These are phyloP conservation scores for Alfaro cultratus DNA, from an alignment of 2,797 vertebrate genomes.

Conservation along the genomic window DNA sequence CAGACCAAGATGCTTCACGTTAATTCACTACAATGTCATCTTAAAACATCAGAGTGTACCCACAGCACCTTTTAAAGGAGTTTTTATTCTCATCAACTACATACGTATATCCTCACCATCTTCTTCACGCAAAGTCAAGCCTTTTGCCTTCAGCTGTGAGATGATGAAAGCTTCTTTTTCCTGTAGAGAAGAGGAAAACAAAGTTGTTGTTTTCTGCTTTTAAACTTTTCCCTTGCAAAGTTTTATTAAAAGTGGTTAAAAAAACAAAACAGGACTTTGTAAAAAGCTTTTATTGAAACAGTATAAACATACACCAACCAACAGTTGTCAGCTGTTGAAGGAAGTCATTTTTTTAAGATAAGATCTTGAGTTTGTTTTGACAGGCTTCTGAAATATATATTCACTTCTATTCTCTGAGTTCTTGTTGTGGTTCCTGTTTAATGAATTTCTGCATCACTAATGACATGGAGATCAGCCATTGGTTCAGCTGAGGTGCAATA, in stretches of 20 bases:
- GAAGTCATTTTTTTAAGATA: neutral
- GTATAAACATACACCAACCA: neutral
- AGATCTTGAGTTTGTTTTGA: neutral
- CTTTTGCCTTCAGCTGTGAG: slow-evolving; percentile 82
- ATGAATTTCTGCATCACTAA: no score
- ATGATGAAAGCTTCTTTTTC: slow-evolving; percentile 90
- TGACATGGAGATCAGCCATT: no score
- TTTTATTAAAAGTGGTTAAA: neutral
- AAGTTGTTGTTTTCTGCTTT: neutral
- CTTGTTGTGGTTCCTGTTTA: no score
- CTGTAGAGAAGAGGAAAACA: slow-evolving; percentile 67
- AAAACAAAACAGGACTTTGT: neutral
- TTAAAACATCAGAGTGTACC: neutral
- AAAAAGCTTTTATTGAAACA: neutral
- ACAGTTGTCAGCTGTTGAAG: neutral
- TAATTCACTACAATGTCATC: neutral
- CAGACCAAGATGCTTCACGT: neutral
- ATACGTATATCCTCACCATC: slow-evolving; percentile 83
- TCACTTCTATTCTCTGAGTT: neutral
- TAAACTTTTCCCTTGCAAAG: neutral
- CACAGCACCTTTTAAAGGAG: neutral
- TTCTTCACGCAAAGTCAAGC: slow-evolving; percentile 79
- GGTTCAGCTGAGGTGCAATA: no score
- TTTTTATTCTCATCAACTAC: neutral
- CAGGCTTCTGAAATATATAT: neutral